These are phyloP conservation scores for Lytechinus pictus DNA, from an alignment of 35 echinoderm and acorn worm genomes.

Conservation along the genomic window DNA sequence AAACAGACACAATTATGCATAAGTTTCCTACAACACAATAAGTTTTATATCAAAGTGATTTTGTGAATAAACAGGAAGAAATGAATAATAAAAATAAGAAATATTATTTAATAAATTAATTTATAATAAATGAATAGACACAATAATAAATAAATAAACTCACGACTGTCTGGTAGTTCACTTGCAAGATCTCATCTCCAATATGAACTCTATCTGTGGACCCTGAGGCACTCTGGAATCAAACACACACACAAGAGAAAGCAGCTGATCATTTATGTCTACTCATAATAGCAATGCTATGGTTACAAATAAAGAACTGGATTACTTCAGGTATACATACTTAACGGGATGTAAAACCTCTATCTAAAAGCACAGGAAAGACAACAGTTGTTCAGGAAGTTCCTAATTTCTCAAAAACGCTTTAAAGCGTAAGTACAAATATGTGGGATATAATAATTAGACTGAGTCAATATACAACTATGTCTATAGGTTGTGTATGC, in stretches of 20 bases:
- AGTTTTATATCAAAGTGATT: no score
- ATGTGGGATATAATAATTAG: neutral
- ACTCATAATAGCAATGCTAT: neutral
- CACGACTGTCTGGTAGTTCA: slow-evolving; percentile 93
- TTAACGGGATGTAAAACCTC: neutral
- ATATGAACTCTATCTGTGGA: slow-evolving; percentile 66
- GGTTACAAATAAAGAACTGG: neutral
- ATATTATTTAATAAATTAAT: no score
- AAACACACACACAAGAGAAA: neutral
- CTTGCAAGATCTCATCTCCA: slow-evolving; percentile 88
- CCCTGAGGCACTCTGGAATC: slow-evolving; percentile 60
- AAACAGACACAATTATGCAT: no score
- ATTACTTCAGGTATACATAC: neutral
- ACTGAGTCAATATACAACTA: no score
- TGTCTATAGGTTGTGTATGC: no score
- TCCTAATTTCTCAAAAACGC: neutral
- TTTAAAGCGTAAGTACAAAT: neutral
- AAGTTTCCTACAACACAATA: no score
- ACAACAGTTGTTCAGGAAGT: neutral
- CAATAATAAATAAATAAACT: slow-evolving; percentile 9
- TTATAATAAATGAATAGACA: no score
- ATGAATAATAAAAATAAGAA: no score
- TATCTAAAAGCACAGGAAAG: neutral
- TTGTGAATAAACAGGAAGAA: no score
- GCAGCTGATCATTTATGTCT: neutral